These are phyloP conservation scores for Acanthosoma haemorrhoidale DNA, from an alignment of 2,888 invertebrate genomes.

Conservation along the genomic window DNA sequence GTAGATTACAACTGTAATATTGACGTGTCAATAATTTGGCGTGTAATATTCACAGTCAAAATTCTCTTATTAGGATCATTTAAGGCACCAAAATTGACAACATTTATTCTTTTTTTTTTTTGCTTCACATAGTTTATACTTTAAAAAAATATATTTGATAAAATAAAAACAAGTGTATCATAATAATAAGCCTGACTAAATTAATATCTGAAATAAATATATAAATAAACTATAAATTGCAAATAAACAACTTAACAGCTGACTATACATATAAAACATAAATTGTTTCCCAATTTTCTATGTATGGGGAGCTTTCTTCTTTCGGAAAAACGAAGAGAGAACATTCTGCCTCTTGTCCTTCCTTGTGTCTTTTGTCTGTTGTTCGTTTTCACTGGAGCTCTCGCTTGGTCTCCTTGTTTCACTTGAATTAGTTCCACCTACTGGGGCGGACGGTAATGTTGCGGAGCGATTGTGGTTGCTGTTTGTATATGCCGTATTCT, in stretches of 20 bases:
- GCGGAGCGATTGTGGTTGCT: conserved; percentile 38
- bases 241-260: conserved; percentile 6
- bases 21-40: too few species aligned
- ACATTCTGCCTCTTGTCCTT: conserved; percentile 45
- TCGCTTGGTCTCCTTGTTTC: conserved; percentile 44
- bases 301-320: conserved; percentile 41
- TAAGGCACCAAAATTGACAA: neutral
- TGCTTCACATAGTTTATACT: neutral
- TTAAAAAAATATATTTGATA: conserved; percentile 4
- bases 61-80: neutral
- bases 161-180: conserved; percentile 7
- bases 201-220: conserved; percentile 11
- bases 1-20: too few species aligned
- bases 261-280: conserved; percentile 11
- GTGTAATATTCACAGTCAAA: neutral
- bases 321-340: conserved; percentile 43
- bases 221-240: conserved; percentile 8
- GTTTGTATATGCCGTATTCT: neutral
- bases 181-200: neutral
- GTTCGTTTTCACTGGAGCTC: conserved; percentile 46
- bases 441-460: conserved; percentile 45
- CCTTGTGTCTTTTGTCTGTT: conserved; percentile 42
- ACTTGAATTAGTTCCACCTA: neutral
- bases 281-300: conserved; percentile 10
- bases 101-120: neutral